Evolutionary conservation across 2,888 invertebrate species (phyloP).

Genomic region (Megamerina dolium): DNA sequence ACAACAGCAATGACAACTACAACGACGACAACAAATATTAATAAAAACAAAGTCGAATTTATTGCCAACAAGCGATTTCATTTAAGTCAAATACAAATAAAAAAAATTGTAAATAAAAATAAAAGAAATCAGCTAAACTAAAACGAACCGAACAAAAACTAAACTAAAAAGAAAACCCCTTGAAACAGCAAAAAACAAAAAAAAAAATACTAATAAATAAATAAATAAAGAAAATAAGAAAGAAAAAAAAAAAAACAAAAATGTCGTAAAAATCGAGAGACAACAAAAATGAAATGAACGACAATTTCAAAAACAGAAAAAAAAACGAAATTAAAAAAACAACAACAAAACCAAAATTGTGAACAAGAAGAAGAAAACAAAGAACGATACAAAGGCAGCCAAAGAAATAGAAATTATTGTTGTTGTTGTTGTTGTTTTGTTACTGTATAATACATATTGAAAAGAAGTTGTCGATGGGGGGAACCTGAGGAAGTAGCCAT

Average conservation of each 20-base stretch:
- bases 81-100: slow-evolving; percentile 22
- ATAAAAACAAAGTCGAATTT: slow-evolving; percentile 29
- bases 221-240: too few species aligned
- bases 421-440: too few species aligned
- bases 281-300: slow-evolving; percentile 7
- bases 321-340: neutral
- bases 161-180: slow-evolving; percentile 8
- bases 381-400: neutral
- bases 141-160: too few species aligned
- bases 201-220: slow-evolving; percentile 12
- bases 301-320: slow-evolving; percentile 1
- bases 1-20: slow-evolving; percentile 2
- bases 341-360: neutral
- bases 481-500: neutral
- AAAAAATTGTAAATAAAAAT: slow-evolving; percentile 21
- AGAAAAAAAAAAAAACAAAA: slow-evolving; percentile 10
- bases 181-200: slow-evolving; percentile 35
- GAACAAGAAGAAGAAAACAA: slow-evolving; percentile 4
- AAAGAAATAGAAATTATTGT: too few species aligned
- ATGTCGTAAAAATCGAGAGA: too few species aligned
- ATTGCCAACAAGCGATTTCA: slow-evolving; percentile 38
- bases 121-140: too few species aligned
- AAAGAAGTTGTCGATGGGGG: slow-evolving; percentile 1
- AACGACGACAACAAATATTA: slow-evolving; percentile 6
- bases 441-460: too few species aligned